Base-by-base conservation (phyloP, 2,888 invertebrate genomes). In the Xestia xanthographa region DNA sequence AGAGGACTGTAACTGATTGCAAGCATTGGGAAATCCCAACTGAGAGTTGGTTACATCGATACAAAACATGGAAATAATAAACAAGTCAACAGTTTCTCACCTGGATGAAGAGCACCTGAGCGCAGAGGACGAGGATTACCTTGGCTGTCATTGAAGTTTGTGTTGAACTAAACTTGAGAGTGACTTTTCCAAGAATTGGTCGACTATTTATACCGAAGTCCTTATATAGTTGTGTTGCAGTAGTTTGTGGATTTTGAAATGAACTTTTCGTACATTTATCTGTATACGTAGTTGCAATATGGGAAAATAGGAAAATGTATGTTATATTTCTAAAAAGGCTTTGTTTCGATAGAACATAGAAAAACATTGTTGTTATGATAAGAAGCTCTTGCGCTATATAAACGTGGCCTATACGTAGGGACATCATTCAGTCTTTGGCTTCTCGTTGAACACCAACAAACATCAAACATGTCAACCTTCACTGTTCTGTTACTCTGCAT, bases 101-200 rank as follows among this genome's bases (percentile, higher is more conserved):
- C 58, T 58, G 58, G 29, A 58, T 58, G 58, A 58, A 58, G 58
- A 58, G 58, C 17, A 17, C 58, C 58, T 58, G 58, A 29, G 29
- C 58, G 29, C 58, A 58, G 17, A 58, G 26, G 8, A 58, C 17
- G 29, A 58, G 58, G 29, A 29, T 17, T 29, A 58, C 58, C 26
- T 58, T 58, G 58, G 58, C 14, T 58, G 58, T 8, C 58, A 58
- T 58, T 58, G 17, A 29, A 58, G 29, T 29, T 58, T 58, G 29
- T 29, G 3, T 58, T 17, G 17, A 58, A 58, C 29, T 58, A 1
- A 58, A 58, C 26, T 17, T 58, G 3, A 17, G 29, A 58, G 0
- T 58, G 17, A 29, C 0, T 58, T 58, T 58, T 29, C 58, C 8
- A 29, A 58, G 58, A 29, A 58, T 8, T 0, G 17, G 3, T 29